These are phyloP conservation scores for Nebria ingens DNA, from an alignment of 1,140 invertebrate genomes.

Conservation along the genomic window DNA sequence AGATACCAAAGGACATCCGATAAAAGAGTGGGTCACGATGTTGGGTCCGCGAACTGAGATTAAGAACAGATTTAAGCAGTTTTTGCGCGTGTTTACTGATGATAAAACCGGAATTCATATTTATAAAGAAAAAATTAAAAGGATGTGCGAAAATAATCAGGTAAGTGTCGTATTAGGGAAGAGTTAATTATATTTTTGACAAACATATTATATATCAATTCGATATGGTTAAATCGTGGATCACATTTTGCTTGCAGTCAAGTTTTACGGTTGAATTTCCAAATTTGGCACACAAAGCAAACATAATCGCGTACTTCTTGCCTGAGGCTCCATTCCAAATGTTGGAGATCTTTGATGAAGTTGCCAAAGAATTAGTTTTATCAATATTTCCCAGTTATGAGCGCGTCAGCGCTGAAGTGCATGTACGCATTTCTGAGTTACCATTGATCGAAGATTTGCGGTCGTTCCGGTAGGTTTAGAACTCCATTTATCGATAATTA, in stretches of 20 bases:
- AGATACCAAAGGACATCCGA: conserved; percentile 83
- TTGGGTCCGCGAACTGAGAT: conserved; percentile 93
- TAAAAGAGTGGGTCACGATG: conserved; percentile 95
- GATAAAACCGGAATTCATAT: conserved; percentile 78
- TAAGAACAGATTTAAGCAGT: conserved; percentile 92
- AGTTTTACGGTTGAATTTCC: conserved; percentile 94
- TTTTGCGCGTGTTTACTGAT: conserved; percentile 83
- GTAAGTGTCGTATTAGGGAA: conserved; percentile 22
- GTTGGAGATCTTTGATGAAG: conserved; percentile 90
- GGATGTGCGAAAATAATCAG: conserved; percentile 88
- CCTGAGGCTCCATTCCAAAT: conserved; percentile 96
- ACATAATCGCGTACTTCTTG: conserved; percentile 91
- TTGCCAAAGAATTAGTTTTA: conserved; percentile 88
- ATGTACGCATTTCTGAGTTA: conserved; percentile 89
- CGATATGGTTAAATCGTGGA: not conserved
- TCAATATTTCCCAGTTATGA: conserved; percentile 95
- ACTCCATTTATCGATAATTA: no score
- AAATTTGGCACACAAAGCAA: conserved; percentile 77
- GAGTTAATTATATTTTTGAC: conserved; percentile 10
- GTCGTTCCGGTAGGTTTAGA: conserved; percentile 68
- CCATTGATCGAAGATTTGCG: conserved; percentile 93
- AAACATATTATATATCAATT: not conserved
- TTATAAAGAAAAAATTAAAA: conserved; percentile 85
- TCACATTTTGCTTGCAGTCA: conserved; percentile 41
- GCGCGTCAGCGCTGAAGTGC: conserved; percentile 83